Base-by-base conservation (phyloP, 2,797 vertebrate genomes). In the Mus minutoides region DNA sequence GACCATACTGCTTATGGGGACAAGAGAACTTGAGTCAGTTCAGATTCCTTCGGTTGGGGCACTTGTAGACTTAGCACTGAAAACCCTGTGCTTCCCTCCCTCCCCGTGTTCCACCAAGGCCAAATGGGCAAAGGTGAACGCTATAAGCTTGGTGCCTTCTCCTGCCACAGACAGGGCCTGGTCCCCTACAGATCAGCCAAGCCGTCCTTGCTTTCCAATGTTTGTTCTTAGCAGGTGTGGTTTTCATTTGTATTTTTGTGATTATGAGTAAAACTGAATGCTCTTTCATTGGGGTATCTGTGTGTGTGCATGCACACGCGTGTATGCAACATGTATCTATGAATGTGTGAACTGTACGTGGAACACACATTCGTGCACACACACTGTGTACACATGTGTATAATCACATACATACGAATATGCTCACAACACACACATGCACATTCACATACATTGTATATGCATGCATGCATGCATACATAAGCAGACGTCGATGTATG, bases 401-500 rank as follows among this genome's bases (percentile, higher is more conserved):
- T 76, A n/a, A 24, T 62, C 31, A 62, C 29, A 62, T 37, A 29
- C 1, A 16, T 6, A 29, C 0, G 14, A 16, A 21, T 31, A 19
- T 1, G 5, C 19, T 14, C 6, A 29, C 17, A 26, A 21, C 37
- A 43, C 37, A 22, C 2, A 8, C 13, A 11, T 26, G 24, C 11
- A 31, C 34, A 34, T 2, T n/a, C n/a, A n/a, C n/a, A 22, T 26
- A 62, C 26, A 54, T 46, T 40, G 21, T 19, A 10, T 11, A 26
- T 10, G 21, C 1, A 37, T 1, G 1, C 0, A 2, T 3, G 34
- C 40, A 37, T 1, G 1, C 0, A 2, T 3, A 26, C 40, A 17
- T 0, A 34, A 60, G 29, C 64, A 19, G 13, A 2, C 56, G 17
- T 9, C 0, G 4, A 5, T 4, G 31, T 11, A 17, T 43, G 37